Percentiles rank a stretch among this genome's conserved stretches.
Conservation (phyloP, 2,113 vertebrate genomes). For the Gopherus flavomarginatus region DNA sequence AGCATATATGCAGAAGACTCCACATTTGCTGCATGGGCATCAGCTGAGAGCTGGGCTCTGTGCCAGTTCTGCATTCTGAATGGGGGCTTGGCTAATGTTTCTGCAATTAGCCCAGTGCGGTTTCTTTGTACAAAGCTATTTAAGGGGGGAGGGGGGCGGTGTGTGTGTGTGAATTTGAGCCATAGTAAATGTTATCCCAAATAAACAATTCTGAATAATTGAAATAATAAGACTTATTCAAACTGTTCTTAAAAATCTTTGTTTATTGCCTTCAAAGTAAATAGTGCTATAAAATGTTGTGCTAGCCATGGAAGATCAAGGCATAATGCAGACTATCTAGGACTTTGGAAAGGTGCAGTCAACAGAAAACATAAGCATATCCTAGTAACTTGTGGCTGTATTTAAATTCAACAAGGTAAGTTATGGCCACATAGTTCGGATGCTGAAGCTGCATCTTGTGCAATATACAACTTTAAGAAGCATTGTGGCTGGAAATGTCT, state of each 20-base stretch:
- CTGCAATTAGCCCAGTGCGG: background rate
- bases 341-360: background rate
- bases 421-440: background rate
- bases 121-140: background rate
- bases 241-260: background rate
- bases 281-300: background rate
- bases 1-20: background rate
- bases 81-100: background rate
- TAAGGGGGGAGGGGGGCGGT: background rate
- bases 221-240: background rate
- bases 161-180: background rate
- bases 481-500: background rate
- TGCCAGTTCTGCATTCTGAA: rapidly evolving
- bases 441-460: background rate
- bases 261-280: slow-evolving; percentile 1
- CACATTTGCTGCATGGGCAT: background rate
- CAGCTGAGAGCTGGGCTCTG: rapidly evolving
- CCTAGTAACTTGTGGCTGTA: background rate
- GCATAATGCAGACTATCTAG: background rate
- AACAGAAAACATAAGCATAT: rapidly evolving
- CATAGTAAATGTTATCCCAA: background rate
- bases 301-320: background rate
- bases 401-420: background rate
- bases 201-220: background rate
- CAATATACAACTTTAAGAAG: background rate